phyloP scores from a whole-genome alignment of 2,888 invertebrate genomes.

The Leptura quadrifasciata region DNA sequence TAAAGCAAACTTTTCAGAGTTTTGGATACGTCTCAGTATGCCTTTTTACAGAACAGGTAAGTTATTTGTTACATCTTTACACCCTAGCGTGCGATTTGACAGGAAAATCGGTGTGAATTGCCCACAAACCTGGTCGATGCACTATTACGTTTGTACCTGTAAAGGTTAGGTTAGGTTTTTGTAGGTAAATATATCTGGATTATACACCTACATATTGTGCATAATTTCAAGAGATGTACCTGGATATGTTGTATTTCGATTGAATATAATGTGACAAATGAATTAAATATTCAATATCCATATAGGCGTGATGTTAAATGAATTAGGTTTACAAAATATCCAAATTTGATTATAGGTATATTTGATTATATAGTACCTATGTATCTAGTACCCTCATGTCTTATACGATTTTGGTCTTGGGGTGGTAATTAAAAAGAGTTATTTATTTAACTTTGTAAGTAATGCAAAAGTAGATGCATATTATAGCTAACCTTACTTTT shows the following conservation, averaged over 20 bases:
- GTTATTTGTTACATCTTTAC: conserved; percentile 9
- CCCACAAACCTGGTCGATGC: not conserved
- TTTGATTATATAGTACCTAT: too few species aligned
- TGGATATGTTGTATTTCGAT: not conserved
- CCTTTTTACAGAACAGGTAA: conserved; percentile 69
- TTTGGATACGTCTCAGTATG: conserved; percentile 71
- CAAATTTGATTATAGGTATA: too few species aligned
- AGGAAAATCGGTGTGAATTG: conserved; percentile 12
- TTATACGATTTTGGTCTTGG: too few species aligned
- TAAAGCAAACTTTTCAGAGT: conserved; percentile 65
- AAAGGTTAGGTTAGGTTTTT: conserved; percentile 57
- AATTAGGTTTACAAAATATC: too few species aligned
- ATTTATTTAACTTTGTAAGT: too few species aligned
- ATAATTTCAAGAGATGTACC: not conserved
- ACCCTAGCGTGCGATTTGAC: conserved; percentile 13
- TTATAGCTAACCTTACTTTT: too few species aligned
- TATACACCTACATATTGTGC: not conserved
- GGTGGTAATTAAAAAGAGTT: too few species aligned
- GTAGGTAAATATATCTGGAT: not conserved
- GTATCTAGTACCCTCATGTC: too few species aligned
- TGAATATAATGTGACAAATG: not conserved
- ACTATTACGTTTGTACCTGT: not conserved
- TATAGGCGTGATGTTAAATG: too few species aligned
- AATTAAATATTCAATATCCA: not conserved
- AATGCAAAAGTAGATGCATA: too few species aligned